Conservation (phyloP, 2,888 invertebrate species). For the Oscheius onirici region DNA sequence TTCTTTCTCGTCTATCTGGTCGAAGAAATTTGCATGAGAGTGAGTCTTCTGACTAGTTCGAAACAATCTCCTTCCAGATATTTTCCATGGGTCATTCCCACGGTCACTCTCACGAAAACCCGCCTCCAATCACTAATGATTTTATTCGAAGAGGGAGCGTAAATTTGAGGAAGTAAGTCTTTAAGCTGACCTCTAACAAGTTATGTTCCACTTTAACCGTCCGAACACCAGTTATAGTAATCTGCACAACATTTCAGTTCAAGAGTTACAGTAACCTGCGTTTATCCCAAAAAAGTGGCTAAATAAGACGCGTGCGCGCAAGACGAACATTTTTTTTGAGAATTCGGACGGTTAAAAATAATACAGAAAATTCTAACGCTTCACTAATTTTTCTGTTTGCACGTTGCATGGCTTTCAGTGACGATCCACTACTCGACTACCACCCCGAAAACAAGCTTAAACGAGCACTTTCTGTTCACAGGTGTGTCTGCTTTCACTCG, state of each 20-base stretch:
- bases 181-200: background rate
- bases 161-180: constrained; percentile 29
- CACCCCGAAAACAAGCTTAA: constrained; percentile 7
- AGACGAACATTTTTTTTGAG: too few relatives aligned
- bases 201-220: background rate
- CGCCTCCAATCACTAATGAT: background rate
- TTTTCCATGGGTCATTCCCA: constrained; percentile 57
- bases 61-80: constrained; percentile 35
- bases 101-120: constrained; percentile 43
- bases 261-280: too few relatives aligned
- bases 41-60: background rate
- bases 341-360: too few relatives aligned
- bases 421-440: constrained; percentile 6
- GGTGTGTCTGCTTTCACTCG: constrained; percentile 19
- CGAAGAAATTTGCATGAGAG: constrained; percentile 56
- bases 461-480: constrained; percentile 18
- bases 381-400: too few relatives aligned
- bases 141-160: constrained; percentile 23
- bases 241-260: too few relatives aligned
- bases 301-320: too few relatives aligned
- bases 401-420: constrained; percentile 30
- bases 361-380: too few relatives aligned
- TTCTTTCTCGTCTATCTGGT: constrained; percentile 71
- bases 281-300: too few relatives aligned
- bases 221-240: too few relatives aligned